Conservation (phyloP, 2,888 invertebrate species). For the Villa cingulata region DNA sequence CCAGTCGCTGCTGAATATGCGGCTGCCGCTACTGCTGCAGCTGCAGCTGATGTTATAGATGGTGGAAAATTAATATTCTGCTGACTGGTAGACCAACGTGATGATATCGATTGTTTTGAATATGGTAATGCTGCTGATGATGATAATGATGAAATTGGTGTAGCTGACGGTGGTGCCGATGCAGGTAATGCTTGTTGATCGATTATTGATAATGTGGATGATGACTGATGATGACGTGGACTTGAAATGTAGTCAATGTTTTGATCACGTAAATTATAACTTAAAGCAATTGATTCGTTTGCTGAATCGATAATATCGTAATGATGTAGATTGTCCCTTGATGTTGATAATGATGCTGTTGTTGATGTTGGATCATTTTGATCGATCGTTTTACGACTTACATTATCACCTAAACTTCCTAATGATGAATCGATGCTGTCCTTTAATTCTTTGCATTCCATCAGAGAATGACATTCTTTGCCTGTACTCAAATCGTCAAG, state of each 20-base stretch:
- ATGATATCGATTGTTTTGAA: not conserved
- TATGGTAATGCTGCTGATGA: conserved; percentile 5
- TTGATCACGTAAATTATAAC: conserved; percentile 22
- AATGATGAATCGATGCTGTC: conserved; percentile 20
- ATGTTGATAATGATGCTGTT: no score
- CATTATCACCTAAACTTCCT: conserved; percentile 15
- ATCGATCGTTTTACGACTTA: conserved; percentile 3
- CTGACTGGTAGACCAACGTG: conserved; percentile 17
- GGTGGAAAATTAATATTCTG: conserved; percentile 15
- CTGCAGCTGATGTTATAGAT: conserved; percentile 1
- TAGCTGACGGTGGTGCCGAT: conserved; percentile 4
- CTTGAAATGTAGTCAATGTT: conserved; percentile 21
- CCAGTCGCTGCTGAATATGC: not conserved
- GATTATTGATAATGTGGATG: not conserved
- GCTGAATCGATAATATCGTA: conserved; percentile 14
- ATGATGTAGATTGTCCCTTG: no score
- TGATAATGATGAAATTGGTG: conserved; percentile 8
- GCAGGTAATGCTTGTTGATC: conserved; percentile 10
- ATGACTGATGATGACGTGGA: conserved; percentile 14
- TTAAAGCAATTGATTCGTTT: conserved; percentile 18
- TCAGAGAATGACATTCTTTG: conserved; percentile 17
- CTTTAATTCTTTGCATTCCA: conserved; percentile 17
- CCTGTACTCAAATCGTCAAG: conserved; percentile 41
- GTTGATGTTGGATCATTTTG: not conserved
- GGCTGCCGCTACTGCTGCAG: conserved; percentile 1